Evolutionary conservation across 2,797 vertebrate species (phyloP).

Genomic region (Danio aesculapii): DNA sequence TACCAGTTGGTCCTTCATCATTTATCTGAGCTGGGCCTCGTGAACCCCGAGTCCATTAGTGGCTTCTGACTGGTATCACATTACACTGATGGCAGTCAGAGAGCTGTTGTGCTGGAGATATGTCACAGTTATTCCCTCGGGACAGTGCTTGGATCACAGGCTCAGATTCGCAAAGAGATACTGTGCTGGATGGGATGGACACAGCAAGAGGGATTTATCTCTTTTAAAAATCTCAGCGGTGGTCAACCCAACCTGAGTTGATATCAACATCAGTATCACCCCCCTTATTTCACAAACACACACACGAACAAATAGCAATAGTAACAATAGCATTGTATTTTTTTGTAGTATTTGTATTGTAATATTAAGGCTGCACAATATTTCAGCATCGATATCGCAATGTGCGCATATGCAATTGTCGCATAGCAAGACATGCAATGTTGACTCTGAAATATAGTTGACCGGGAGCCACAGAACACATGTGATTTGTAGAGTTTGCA

Average conservation of each 20-base stretch:
- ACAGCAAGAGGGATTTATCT: slow-evolving; percentile 23
- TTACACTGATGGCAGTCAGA: slow-evolving; percentile 52
- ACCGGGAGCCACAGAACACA: too few relatives aligned
- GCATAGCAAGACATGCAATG: too few relatives aligned
- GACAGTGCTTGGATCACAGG: slow-evolving; percentile 61
- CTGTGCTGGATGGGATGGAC: slow-evolving; percentile 7
- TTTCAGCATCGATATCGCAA: too few relatives aligned
- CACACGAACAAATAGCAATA: too few relatives aligned
- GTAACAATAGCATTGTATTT: too few relatives aligned
- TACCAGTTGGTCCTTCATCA: slow-evolving; percentile 23
- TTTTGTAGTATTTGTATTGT: too few relatives aligned
- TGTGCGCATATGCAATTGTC: too few relatives aligned
- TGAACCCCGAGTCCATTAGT: slow-evolving; percentile 49
- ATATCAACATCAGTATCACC: too few relatives aligned
- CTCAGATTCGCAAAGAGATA: slow-evolving; percentile 52
- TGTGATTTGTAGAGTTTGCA: too few relatives aligned
- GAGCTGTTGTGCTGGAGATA: slow-evolving; percentile 60
- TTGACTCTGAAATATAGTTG: too few relatives aligned
- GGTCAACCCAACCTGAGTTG: not conserved
- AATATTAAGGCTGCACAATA: too few relatives aligned
- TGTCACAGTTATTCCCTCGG: slow-evolving; percentile 63
- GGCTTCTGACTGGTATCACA: slow-evolving; percentile 45
- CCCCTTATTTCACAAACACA: too few relatives aligned
- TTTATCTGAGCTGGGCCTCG: slow-evolving; percentile 29
- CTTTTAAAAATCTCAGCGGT: slow-evolving; percentile 1